Base-by-base conservation (phyloP, 2,888 invertebrate genomes). In the Melitaea athalia region DNA sequence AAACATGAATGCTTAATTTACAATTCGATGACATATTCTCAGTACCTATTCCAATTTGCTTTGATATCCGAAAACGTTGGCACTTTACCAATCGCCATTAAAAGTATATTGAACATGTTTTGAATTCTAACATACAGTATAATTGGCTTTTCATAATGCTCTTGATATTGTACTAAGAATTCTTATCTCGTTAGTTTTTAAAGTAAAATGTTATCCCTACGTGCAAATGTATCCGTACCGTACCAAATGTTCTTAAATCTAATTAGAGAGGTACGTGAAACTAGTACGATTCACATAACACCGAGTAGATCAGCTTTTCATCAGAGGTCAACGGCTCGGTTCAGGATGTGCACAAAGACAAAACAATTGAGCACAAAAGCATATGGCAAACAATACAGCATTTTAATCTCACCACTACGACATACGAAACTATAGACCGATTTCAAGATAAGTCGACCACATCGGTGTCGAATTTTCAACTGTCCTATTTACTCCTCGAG, bases 311-410 rank as follows among this genome's bases (percentile, higher is more conserved):
- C 64, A 69, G 67, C 88, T 87, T 89, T 89, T 88, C 87, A 88
- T 77, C 76, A 77, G 79, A 83, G 89, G 84, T 88, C 87, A 80
- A 79, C 81, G 87, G 80, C 82, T 75, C 74, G 81, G 89, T 89
- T 88, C 90, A 91, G 90, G 90, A 91, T 89, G 84, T 88, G 88
- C 83, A 82, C 89, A 89, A 82, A 88, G 85, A 90, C 89, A 90
- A 90, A 86, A 88, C 84, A 81, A 78, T 76, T 77, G 81, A 71
- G 76, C 78, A 88, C 87, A 88, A 88, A 85, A 80, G 81, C 76
- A 82, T 80, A 78, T 80, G 79, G 75, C 73, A 77, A 74, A 79
- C 72, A 76, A 79, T 79, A 78, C 77, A 78, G 74, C 72, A 72
- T 76, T 74, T 75, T 72, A 70, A 75, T 73, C 75, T 71, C 67